phyloP scores from a whole-genome alignment of 2,113 vertebrate species.

The Zosterops japonicus region DNA sequence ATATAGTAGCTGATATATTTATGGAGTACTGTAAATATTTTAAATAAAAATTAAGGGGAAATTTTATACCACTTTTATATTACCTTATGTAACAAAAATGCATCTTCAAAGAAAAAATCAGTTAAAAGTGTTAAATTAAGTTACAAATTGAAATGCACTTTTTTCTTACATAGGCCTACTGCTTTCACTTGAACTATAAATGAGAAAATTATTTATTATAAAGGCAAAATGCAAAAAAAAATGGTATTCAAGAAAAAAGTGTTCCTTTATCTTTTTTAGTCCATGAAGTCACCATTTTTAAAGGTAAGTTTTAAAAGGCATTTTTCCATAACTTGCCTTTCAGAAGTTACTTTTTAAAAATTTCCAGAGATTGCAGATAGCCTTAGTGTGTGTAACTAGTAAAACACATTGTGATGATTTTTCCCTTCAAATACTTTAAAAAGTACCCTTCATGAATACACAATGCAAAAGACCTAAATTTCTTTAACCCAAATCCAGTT shows the following conservation, averaged over 20 bases:
- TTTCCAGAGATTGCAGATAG: background rate
- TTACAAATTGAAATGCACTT: background rate
- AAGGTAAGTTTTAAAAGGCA: background rate
- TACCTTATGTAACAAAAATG: background rate
- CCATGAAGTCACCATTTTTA: background rate
- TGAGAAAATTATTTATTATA: background rate
- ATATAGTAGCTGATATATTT: background rate
- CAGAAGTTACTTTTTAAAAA: background rate
- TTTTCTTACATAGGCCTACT: background rate
- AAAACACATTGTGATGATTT: background rate
- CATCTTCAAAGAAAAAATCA: background rate
- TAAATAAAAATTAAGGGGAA: background rate
- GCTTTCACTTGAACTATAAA: background rate
- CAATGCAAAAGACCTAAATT: background rate
- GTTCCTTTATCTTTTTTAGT: background rate
- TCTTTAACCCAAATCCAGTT: background rate
- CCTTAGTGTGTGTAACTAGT: background rate
- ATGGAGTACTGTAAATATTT: background rate
- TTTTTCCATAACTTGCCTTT: background rate
- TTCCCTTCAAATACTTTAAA: background rate
- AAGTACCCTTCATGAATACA: background rate
- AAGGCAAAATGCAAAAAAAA: background rate
- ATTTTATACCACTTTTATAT: background rate
- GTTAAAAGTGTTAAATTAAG: background rate
- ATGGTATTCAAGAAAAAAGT: background rate